phyloP scores from a whole-genome alignment of 2,113 vertebrate genomes.

The Lepisosteus oculatus region DNA sequence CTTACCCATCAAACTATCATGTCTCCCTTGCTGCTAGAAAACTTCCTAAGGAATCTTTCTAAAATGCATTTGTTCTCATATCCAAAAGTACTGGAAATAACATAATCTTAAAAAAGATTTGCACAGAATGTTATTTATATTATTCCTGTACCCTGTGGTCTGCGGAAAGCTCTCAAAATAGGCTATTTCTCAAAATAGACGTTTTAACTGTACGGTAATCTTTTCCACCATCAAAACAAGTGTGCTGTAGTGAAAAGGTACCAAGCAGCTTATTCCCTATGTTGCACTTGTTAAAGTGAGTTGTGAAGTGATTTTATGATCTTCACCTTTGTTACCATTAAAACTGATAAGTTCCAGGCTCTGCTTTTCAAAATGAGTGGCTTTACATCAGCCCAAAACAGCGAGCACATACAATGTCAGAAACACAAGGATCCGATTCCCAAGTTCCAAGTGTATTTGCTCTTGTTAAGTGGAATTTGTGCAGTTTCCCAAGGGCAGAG shows the following conservation, averaged over 20 bases:
- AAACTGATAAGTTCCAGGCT: constrained; percentile 42
- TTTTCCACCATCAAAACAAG: constrained; percentile 19
- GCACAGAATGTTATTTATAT: constrained; percentile 19
- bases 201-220: neutral
- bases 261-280: constrained; percentile 20
- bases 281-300: constrained; percentile 17
- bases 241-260: constrained; percentile 33
- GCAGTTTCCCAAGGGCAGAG: constrained; percentile 71
- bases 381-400: constrained; percentile 7
- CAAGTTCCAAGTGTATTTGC: constrained; percentile 46
- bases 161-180: too few species aligned
- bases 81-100: constrained; percentile 27
- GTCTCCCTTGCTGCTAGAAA: constrained; percentile 18
- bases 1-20: too few species aligned
- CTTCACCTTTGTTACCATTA: constrained; percentile 37
- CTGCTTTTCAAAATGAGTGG: constrained; percentile 5
- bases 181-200: too few species aligned
- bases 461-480: constrained; percentile 41
- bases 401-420: constrained; percentile 4
- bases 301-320: constrained; percentile 37
- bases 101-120: constrained; percentile 22
- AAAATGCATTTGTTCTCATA: constrained; percentile 20
- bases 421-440: constrained; percentile 38
- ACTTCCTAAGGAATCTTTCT: constrained; percentile 24
- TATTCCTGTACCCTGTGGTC: constrained; percentile 7